phyloP scores from a whole-genome alignment of 1,140 invertebrate species.

The Oryctes rhinoceros region DNA sequence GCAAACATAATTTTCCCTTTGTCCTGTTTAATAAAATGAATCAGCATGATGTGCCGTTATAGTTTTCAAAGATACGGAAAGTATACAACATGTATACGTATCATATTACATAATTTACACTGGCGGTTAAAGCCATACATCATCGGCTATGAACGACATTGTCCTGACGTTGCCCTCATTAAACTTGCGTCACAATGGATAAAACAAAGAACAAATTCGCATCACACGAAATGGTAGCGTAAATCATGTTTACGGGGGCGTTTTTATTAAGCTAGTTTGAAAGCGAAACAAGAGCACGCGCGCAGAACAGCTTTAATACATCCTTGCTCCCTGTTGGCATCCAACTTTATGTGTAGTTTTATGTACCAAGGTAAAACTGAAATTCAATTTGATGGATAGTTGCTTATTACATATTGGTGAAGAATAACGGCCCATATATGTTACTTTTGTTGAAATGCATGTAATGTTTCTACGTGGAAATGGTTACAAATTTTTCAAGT shows the following conservation, averaged over 20 bases:
- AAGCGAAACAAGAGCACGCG: conserved; percentile 1
- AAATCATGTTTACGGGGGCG: not conserved
- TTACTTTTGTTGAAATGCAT: not conserved
- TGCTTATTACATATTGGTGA: not conserved
- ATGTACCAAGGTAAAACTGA: not conserved
- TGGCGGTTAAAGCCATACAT: too few species aligned
- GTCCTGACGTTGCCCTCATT: not conserved
- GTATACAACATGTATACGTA: too few species aligned
- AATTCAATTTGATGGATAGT: not conserved
- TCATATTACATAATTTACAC: too few species aligned
- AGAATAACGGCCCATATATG: not conserved
- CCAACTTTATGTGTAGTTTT: not conserved
- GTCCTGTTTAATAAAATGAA: too few species aligned
- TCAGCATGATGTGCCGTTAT: too few species aligned
- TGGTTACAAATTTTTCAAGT: too few species aligned
- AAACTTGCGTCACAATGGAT: not conserved
- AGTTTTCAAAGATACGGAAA: too few species aligned
- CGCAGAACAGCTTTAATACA: not conserved
- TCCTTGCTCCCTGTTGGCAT: not conserved
- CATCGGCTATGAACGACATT: too few species aligned
- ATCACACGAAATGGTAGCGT: not conserved
- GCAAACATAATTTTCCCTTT: too few species aligned
- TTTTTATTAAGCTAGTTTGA: conserved; percentile 24
- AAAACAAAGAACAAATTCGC: conserved; percentile 16
- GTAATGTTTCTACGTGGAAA: not conserved